Evolutionary conservation across 1,140 invertebrate species (phyloP), one percentile per base, ranked within the genome.

Genomic region (Drosophila truncata): DNA sequence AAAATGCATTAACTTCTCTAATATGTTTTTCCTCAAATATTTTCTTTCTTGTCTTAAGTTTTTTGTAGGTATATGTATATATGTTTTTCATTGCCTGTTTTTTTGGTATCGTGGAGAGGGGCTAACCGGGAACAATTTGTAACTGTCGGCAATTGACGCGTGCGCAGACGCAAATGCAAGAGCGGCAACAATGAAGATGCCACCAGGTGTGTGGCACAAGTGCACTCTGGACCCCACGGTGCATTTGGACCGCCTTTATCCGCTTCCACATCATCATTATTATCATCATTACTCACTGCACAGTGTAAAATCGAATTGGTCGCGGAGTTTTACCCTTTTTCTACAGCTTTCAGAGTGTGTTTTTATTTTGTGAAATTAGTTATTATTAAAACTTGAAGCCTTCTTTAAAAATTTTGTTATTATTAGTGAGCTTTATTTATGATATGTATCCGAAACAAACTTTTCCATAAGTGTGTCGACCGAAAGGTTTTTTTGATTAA

Each of bases 141-240:
- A 84, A 37, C 77, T 85, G 82, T 84, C 81, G 77, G 54, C 80
- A 83, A 75, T 72, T 65, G 81, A 84, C 81, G 81, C 81, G 81
- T 84, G 81, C 81, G 81, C 76, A 80, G 59, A 66, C 65, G 72
- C 79, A 77, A 62, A 59, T 23, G 37, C 78, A 82, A 71, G 44
- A 66, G 50, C 46, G 47, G 50, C 75, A 54, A 67, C 74, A 73
- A 61, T 64, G 72, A 37, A 77, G 44, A 74, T 63, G 59, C 50
- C 73, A 74, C 55, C 79, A 73, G 81, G 76, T 79, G 76, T 77
- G 73, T 54, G 18, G 25, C 55, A 72, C 80, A 73, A 82, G 37
- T 75, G 73, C 73, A 65, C 59, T 76, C 37, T 25, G 52, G 46
- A 46, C 35, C 37, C 25, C 59, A 42, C 44, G 49, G 61, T 44